Evolutionary conservation across 2,113 vertebrate genomes (phyloP).

Genomic region (Neomonachus schauinslandi): DNA sequence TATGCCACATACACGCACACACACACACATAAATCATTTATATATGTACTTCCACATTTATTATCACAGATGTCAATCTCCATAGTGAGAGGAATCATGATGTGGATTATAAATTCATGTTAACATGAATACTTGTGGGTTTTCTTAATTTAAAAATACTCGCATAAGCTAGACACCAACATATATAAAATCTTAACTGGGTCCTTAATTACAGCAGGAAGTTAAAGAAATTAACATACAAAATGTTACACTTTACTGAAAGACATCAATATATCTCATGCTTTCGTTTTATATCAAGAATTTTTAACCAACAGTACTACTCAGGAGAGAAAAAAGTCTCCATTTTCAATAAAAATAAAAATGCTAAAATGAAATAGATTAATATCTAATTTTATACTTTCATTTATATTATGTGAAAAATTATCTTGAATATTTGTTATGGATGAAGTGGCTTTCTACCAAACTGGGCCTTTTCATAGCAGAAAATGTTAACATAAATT

Average conservation of each 20-base stretch:
- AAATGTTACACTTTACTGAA: constrained; percentile 66
- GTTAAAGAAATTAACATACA: constrained; percentile 75
- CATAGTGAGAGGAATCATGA: not conserved
- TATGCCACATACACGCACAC: not conserved
- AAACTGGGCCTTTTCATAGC: constrained; percentile 81
- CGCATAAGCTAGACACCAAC: constrained; percentile 8
- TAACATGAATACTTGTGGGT: constrained; percentile 1
- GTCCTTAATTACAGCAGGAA: constrained; percentile 78
- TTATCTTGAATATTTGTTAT: constrained; percentile 88
- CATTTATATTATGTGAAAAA: constrained; percentile 85
- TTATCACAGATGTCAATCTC: not conserved
- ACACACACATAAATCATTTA: not conserved
- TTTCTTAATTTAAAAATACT: constrained; percentile 67
- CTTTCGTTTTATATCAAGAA: constrained; percentile 39
- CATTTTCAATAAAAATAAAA: constrained; percentile 85
- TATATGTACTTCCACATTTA: not conserved
- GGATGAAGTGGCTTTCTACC: constrained; percentile 85
- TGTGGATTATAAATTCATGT: constrained; percentile 21
- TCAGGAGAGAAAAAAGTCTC: constrained; percentile 75
- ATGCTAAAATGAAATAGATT: constrained; percentile 85
- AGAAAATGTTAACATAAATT: constrained; percentile 89
- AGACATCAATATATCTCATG: constrained; percentile 63
- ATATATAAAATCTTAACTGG: constrained; percentile 63
- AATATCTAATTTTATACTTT: constrained; percentile 87
- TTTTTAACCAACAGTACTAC: constrained; percentile 58